phyloP scores from a whole-genome alignment of 2,888 invertebrate species.

The Drosophila histrio region DNA sequence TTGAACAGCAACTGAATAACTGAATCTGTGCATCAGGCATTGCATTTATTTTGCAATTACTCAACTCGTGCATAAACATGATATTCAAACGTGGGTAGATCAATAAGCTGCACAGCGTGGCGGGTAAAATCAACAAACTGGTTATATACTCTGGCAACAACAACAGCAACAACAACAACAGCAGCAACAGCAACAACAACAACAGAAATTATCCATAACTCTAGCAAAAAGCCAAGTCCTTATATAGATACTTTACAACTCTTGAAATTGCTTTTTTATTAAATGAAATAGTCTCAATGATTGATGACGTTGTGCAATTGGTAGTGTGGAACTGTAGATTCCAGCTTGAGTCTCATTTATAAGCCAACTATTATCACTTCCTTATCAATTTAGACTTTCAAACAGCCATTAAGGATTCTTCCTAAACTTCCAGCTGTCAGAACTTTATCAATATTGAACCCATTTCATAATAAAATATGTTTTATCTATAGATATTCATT shows the following conservation, averaged over 20 bases:
- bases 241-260: neutral
- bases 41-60: conserved; percentile 69
- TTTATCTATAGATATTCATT: neutral
- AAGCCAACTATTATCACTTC: neutral
- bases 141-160: conserved; percentile 5
- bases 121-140: neutral
- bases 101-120: conserved; percentile 21
- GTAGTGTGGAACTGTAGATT: neutral
- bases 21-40: conserved; percentile 46
- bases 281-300: conserved; percentile 2
- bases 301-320: neutral
- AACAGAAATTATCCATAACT: conserved; percentile 7
- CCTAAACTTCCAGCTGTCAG: neutral
- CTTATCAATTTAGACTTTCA: neutral
- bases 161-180: neutral
- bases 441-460: neutral
- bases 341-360: neutral
- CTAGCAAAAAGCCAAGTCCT: conserved; percentile 3
- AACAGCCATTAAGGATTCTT: neutral
- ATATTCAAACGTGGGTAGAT: conserved; percentile 31
- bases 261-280: conserved; percentile 4
- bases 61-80: conserved; percentile 49
- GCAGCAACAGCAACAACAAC: neutral
- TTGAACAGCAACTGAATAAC: conserved; percentile 41
- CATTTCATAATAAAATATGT: neutral